Conservation (phyloP, 53 echinoderm and acorn worm species). For the Pentamera pediparva region DNA sequence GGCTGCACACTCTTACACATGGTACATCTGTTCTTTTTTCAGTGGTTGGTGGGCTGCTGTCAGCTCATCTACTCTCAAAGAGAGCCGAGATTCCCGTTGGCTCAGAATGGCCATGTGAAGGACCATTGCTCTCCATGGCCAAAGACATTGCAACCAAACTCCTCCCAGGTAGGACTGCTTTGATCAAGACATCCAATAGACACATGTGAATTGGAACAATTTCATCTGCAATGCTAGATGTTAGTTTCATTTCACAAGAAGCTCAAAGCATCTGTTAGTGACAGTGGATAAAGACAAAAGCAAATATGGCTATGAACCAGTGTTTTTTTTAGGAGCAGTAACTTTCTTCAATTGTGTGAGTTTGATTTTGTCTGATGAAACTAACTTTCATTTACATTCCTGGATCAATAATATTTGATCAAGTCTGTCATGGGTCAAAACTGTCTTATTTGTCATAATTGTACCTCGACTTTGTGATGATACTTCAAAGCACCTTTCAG, state of each 20-base stretch:
- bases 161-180: conserved; percentile 82
- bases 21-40: background rate
- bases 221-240: background rate
- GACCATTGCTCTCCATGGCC: conserved; percentile 75
- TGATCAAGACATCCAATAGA: background rate
- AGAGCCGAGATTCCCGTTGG: conserved; percentile 61
- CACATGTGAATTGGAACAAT: background rate
- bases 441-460: no score
- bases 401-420: no score
- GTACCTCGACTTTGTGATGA: no score
- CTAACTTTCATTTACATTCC: no score
- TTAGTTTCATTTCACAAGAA: no score
- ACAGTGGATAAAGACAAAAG: background rate
- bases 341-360: no score
- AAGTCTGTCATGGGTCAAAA: no score
- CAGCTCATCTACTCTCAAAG: conserved; percentile 75
- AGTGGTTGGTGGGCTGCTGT: conserved; percentile 89
- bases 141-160: conserved; percentile 75
- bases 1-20: no score
- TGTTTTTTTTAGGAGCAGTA: background rate
- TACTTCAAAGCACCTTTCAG: no score
- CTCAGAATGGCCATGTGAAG: conserved; percentile 79
- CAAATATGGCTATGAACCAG: background rate
- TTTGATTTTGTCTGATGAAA: no score
- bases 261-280: no score